Evolutionary conservation across 2,888 invertebrate genomes (phyloP).

Genomic region (Perdita meconis): DNA sequence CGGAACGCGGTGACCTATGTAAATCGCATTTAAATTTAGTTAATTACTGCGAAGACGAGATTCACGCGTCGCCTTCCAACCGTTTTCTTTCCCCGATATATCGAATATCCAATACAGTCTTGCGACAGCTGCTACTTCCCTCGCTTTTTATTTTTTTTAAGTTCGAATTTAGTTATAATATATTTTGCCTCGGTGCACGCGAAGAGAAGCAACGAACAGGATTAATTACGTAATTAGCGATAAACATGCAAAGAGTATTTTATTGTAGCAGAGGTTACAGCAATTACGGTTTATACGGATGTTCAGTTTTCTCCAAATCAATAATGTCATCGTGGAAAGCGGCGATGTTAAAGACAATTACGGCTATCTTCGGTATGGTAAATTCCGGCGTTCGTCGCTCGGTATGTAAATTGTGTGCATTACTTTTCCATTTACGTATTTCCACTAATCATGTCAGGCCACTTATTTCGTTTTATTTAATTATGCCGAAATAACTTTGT

Average conservation of each 20-base stretch:
- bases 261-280: conserved; percentile 51
- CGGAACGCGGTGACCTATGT: too few relatives aligned
- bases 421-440: conserved; percentile 43
- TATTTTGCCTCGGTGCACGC: neutral
- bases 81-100: neutral
- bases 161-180: conserved; percentile 11
- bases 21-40: neutral
- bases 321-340: conserved; percentile 48
- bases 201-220: conserved; percentile 1
- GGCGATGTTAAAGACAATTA: conserved; percentile 60
- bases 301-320: conserved; percentile 56
- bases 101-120: neutral
- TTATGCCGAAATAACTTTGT: neutral
- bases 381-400: conserved; percentile 21
- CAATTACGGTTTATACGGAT: conserved; percentile 60
- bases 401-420: conserved; percentile 47
- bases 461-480: conserved; percentile 13
- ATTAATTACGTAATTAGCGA: conserved; percentile 37
- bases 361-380: conserved; percentile 42
- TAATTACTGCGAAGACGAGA: neutral
- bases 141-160: neutral
- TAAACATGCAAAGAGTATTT: conserved; percentile 53
- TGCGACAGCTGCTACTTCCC: too few relatives aligned
- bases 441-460: neutral
- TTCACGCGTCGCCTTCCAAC: too few relatives aligned